phyloP scores from a whole-genome alignment of 2,888 invertebrate species.

The Lysandra bellargus region DNA sequence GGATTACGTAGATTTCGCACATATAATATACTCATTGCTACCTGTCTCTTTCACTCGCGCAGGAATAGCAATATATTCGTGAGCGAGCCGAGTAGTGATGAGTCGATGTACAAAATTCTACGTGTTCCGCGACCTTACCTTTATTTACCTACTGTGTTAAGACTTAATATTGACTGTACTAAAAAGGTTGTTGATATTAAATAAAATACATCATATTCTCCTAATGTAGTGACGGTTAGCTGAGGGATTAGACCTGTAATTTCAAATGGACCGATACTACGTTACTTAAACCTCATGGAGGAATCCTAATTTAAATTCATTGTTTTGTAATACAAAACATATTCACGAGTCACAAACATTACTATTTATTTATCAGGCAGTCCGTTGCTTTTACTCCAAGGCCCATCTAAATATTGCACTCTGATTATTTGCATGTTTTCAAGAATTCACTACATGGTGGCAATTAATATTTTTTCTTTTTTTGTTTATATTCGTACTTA shows the following conservation, averaged over 20 bases:
- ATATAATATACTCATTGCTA: background rate
- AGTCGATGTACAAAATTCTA: background rate
- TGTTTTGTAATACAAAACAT: background rate
- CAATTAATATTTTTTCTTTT: slow-evolving; percentile 34
- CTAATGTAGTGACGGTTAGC: background rate
- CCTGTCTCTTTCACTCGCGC: background rate
- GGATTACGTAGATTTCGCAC: background rate
- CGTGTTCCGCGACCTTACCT: background rate
- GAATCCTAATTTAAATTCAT: background rate
- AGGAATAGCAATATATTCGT: too few species aligned
- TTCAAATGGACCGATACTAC: background rate
- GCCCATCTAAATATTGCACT: background rate
- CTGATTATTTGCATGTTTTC: slow-evolving; percentile 3
- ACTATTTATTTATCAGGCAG: background rate
- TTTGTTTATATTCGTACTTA: slow-evolving; percentile 55
- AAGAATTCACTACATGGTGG: background rate
- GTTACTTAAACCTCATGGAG: background rate
- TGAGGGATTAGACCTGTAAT: background rate
- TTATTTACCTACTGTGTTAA: background rate
- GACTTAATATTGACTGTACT: background rate
- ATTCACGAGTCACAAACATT: background rate
- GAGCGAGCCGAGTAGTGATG: background rate
- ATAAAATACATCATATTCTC: background rate
- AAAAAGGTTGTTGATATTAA: slow-evolving; percentile 13
- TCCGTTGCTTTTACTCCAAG: background rate